Evolutionary conservation across 2,797 vertebrate genomes (phyloP).

Genomic region (Xenops minutus): DNA sequence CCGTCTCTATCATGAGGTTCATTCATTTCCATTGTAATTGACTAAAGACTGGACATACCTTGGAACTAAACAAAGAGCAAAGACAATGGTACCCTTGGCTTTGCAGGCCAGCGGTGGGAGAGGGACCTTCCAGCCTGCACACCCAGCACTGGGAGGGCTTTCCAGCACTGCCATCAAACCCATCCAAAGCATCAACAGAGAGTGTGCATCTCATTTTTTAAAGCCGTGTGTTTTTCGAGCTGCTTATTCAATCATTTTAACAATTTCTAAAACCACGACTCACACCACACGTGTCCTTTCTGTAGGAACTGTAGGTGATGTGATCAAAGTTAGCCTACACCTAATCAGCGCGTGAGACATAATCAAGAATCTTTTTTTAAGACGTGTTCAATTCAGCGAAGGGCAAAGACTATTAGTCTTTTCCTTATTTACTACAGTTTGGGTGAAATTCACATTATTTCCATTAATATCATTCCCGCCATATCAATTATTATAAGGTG

Average conservation of each 20-base stretch:
- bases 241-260: constrained; percentile 59
- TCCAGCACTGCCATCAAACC: neutral
- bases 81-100: accelerated
- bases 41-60: neutral
- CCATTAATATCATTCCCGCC: neutral
- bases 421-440: constrained; percentile 52
- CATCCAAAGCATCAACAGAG: neutral
- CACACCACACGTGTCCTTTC: neutral
- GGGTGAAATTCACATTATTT: constrained; percentile 55
- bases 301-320: constrained; percentile 1
- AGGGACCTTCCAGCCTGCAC: neutral
- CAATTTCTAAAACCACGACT: neutral
- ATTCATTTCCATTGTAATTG: neutral
- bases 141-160: accelerated
- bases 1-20: neutral
- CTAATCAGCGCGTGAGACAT: neutral
- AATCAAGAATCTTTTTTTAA: constrained; percentile 59
- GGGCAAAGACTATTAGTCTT: constrained; percentile 60
- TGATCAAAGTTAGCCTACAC: constrained; percentile 62
- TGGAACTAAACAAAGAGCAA: neutral
- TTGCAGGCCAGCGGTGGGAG: accelerated
- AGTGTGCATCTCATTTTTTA: neutral
- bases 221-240: neutral
- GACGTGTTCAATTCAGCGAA: constrained; percentile 56
- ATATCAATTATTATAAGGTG: constrained; percentile 54